Percentiles rank a stretch among this genome's conserved stretches.
phyloP scores from a whole-genome alignment of 2,113 vertebrate species.

The Parotia lawesii region DNA sequence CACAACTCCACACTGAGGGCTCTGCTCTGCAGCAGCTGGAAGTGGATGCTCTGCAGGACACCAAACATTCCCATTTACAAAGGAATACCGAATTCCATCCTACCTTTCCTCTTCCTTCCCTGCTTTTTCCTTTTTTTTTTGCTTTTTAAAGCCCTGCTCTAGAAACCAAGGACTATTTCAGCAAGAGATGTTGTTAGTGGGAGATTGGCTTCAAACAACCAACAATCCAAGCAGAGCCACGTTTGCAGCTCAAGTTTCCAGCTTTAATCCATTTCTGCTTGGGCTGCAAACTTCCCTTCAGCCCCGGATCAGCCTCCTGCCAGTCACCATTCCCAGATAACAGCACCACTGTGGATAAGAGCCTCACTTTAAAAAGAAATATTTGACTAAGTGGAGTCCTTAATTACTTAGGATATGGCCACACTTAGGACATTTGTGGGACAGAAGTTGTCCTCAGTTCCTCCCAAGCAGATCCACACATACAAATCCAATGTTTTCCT shows the following conservation, averaged over 20 bases:
- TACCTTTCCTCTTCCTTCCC: background rate
- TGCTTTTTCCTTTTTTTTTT: background rate
- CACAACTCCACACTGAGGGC: background rate
- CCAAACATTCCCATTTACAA: background rate
- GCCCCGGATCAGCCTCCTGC: background rate
- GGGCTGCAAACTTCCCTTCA: background rate
- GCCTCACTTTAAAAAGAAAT: background rate
- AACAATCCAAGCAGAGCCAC: background rate
- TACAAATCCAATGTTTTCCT: rapidly evolving
- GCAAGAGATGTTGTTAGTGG: background rate
- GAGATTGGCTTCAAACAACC: background rate
- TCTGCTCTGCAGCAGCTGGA: background rate
- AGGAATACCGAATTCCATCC: background rate
- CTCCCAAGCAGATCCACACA: background rate
- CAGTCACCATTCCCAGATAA: background rate
- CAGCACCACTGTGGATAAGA: background rate
- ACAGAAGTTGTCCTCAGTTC: background rate
- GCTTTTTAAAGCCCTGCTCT: background rate
- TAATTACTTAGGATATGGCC: background rate
- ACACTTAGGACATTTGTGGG: background rate
- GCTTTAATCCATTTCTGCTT: background rate
- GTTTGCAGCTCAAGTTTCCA: background rate
- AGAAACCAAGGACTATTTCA: background rate
- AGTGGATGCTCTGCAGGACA: background rate
- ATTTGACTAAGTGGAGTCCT: background rate